Conservation (phyloP, 2,113 vertebrate genomes). For the Garra rufa region DNA sequence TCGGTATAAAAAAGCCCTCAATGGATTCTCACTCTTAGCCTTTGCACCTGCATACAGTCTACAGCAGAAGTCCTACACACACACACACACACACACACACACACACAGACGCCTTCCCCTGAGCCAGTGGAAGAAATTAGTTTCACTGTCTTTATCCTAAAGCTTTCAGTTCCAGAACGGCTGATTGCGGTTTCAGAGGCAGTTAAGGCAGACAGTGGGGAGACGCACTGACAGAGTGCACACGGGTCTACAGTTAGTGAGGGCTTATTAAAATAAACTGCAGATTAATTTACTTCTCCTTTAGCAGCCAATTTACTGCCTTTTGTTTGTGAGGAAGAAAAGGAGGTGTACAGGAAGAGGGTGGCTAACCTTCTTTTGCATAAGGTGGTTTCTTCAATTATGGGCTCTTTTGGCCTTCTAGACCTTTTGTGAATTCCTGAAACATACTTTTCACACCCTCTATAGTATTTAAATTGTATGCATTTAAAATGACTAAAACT, state of each 20-base stretch:
- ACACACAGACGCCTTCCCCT: slow-evolving; percentile 30
- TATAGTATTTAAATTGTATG: background rate
- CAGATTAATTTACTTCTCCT: slow-evolving; percentile 56
- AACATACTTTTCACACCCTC: background rate
- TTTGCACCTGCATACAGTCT: slow-evolving; percentile 57
- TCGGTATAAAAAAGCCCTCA: slow-evolving; percentile 51
- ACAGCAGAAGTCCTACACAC: slow-evolving; percentile 9
- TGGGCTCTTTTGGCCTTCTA: background rate
- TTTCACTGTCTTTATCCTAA: slow-evolving; percentile 54
- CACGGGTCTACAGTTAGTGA: slow-evolving; percentile 20
- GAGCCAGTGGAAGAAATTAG: slow-evolving; percentile 56
- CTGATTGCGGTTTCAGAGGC: slow-evolving; percentile 58
- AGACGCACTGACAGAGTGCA: slow-evolving; percentile 10
- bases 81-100: slow-evolving; percentile 24
- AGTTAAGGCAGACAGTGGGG: slow-evolving; percentile 37
- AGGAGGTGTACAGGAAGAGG: background rate
- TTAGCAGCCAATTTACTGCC: slow-evolving; percentile 49
- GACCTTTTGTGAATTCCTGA: background rate
- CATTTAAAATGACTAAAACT: background rate
- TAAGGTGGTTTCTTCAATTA: background rate
- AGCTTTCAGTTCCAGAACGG: slow-evolving; percentile 47
- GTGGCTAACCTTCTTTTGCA: background rate
- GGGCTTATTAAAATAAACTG: slow-evolving; percentile 57
- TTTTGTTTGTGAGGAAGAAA: slow-evolving; percentile 43
- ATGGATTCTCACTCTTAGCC: slow-evolving; percentile 40